These are phyloP conservation scores for Lasiurus cinereus DNA, from an alignment of 2,113 vertebrate genomes.

Conservation along the genomic window DNA sequence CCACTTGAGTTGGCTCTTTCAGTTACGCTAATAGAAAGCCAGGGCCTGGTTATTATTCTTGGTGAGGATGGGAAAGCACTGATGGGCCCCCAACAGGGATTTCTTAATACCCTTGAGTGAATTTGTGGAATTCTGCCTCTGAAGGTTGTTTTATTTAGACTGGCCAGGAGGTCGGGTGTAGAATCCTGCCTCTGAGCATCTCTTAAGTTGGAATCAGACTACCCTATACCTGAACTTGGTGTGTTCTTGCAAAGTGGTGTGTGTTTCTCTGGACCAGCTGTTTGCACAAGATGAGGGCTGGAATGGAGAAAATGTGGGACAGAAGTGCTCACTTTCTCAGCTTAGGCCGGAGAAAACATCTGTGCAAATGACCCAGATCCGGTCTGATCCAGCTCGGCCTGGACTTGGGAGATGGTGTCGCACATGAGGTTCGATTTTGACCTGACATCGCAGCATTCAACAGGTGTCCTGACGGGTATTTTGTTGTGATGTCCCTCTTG, in stretches of 20 bases:
- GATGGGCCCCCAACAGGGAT: not conserved
- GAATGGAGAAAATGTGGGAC: not conserved
- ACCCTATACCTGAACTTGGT: slow-evolving; percentile 9
- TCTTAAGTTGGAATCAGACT: slow-evolving; percentile 67
- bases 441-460: not conserved
- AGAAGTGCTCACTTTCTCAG: not conserved
- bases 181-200: slow-evolving; percentile 44
- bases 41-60: not conserved
- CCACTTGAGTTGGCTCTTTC: not conserved
- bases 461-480: not conserved
- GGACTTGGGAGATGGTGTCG: not conserved
- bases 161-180: not conserved
- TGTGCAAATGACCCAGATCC: not conserved
- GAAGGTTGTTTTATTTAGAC: slow-evolving; percentile 52
- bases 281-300: slow-evolving; percentile 52
- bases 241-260: slow-evolving; percentile 48
- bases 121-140: slow-evolving; percentile 45
- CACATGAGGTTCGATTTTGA: not conserved
- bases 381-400: not conserved
- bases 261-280: not conserved
- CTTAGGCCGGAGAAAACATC: not conserved
- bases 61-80: not conserved
- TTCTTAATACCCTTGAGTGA: not conserved
- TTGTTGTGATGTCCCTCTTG: not conserved
- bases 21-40: not conserved